Percentiles rank a stretch among this genome's conserved stretches.
These are phyloP conservation scores for Sebastes reedi DNA, from an alignment of 2,797 vertebrate genomes.

Conservation along the genomic window DNA sequence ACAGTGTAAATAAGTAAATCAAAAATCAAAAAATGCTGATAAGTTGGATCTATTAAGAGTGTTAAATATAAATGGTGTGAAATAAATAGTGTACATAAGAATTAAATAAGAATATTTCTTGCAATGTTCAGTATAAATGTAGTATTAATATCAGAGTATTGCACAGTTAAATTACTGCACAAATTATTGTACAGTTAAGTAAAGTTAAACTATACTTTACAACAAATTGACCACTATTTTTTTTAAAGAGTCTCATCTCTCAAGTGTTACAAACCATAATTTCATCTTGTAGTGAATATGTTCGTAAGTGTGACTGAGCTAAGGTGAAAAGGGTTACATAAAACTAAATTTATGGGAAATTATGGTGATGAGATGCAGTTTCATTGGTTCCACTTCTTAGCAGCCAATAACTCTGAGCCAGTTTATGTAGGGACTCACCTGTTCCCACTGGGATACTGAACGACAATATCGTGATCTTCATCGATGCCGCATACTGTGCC, in stretches of 20 bases:
- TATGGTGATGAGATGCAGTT: neutral
- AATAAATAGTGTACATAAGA: no score
- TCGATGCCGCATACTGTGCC: constrained; percentile 98
- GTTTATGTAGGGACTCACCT: constrained; percentile 80
- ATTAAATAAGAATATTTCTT: no score
- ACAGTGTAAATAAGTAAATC: no score
- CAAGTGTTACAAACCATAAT: neutral
- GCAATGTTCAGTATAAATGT: no score
- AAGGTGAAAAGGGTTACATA: neutral
- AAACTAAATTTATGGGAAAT: neutral
- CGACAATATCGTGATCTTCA: constrained; percentile 98
- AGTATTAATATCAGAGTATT: no score
- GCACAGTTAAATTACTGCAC: no score
- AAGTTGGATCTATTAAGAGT: no score
- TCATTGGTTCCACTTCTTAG: neutral
- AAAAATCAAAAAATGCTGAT: no score
- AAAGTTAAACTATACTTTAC: neutral
- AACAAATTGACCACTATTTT: neutral
- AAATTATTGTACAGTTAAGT: no score
- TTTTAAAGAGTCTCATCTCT: neutral
- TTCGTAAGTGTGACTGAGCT: neutral
- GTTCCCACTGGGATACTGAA: constrained; percentile 98
- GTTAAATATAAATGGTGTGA: no score
- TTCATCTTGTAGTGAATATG: neutral
- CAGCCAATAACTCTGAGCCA: neutral